Evolutionary conservation across 2,797 vertebrate genomes (phyloP).

Genomic region (Bradypus variegatus): DNA sequence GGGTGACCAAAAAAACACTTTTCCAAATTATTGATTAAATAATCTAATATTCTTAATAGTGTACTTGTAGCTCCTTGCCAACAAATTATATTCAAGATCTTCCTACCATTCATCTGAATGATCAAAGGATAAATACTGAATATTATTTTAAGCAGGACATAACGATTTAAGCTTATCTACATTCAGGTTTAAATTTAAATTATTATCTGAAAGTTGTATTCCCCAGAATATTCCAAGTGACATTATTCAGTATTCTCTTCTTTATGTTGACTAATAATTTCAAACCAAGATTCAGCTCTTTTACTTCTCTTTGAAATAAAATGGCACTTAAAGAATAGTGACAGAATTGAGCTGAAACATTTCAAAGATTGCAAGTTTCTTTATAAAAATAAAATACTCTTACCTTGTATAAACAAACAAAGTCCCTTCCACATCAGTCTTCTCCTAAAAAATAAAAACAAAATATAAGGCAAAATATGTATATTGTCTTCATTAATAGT

Average conservation of each 20-base stretch:
- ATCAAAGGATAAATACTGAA: slow-evolving; percentile 32
- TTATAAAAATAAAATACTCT: slow-evolving; percentile 52
- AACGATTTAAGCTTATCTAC: slow-evolving; percentile 8
- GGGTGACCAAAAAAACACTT: neutral
- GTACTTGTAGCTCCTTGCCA: neutral
- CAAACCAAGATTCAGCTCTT: slow-evolving; percentile 37
- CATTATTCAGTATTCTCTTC: neutral
- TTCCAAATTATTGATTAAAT: slow-evolving; percentile 18
- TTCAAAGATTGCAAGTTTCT: slow-evolving; percentile 30
- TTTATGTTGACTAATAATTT: neutral
- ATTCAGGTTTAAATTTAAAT: slow-evolving; percentile 38
- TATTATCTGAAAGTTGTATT: slow-evolving; percentile 33
- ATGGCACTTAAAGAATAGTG: neutral
- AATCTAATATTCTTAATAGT: slow-evolving; percentile 24
- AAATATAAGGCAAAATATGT: slow-evolving; percentile 42
- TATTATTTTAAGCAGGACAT: slow-evolving; percentile 27
- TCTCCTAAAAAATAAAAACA: slow-evolving; percentile 81
- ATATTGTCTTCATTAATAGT: slow-evolving; percentile 33
- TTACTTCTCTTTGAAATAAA: slow-evolving; percentile 40
- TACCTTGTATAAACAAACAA: slow-evolving; percentile 97
- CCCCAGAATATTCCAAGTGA: neutral
- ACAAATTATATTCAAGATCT: neutral
- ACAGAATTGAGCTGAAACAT: neutral
- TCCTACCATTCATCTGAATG: neutral
- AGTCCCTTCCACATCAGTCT: slow-evolving; percentile 95